Evolutionary conservation across 2,888 invertebrate genomes (phyloP), one percentile per base, ranked within the genome.

Genomic region (Latrodectus elegans): DNA sequence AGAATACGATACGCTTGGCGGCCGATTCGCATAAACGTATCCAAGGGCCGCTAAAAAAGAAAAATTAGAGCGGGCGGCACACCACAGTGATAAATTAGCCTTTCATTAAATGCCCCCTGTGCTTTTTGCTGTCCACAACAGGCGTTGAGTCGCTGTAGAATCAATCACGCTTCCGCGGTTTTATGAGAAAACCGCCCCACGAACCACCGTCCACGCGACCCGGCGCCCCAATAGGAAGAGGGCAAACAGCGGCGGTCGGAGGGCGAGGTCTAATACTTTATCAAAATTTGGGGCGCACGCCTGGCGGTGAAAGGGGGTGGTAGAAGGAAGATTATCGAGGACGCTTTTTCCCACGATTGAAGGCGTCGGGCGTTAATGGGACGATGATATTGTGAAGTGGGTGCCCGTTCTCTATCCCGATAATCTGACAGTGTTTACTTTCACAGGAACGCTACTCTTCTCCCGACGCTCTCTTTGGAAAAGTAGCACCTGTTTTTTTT

Each of bases 211-310:
- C 53, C 78, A 67, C 70, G 78, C 70, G 55, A 67, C 53, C 70
- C 60, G 78, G 64, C 60, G 64, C 71, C 67, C 38, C 38, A 49
- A n/a, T 12, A 22, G 55, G 38, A 53, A 72, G 64, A 75, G 85
- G 76, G 85, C 85, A 86, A 86, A 80, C 85, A 85, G 71, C 72
- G 77, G 12, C 22, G 17, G 60, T 60, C 60, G 60, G 80, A 49
- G 80, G 71, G 80, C 60, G 55, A 75, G 72, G 38, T 51, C 71
- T 86, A 86, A 86, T 86, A 80, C 85, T 86, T 80, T 86, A 80
- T 86, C 85, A 86, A 86, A 86, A 86, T 86, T 70, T 51, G 64
- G 80, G 76, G 85, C 72, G 75, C 53, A 49, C 51, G 76, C 65
- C 49, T 51, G 17, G 51, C 51, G 55, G 26, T 67, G 77, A 53